Conservation (phyloP, 2,113 vertebrate genomes). For the Raja brachyura region DNA sequence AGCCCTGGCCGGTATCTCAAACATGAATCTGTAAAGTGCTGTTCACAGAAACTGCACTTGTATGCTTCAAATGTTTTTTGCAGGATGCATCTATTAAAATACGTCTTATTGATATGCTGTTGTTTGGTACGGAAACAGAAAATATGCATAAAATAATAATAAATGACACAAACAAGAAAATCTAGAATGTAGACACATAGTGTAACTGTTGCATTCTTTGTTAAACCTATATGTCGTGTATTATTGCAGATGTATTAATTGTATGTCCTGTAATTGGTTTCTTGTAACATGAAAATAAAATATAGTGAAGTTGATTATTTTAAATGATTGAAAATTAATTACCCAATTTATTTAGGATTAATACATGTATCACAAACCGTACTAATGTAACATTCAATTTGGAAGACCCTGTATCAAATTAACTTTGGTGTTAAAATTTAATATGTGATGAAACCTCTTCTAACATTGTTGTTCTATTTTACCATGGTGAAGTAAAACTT, state of each 20-base stretch:
- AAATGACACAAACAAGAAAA: slow-evolving; percentile 52
- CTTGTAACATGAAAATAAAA: slow-evolving; percentile 81
- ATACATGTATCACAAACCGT: neutral
- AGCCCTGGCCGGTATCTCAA: slow-evolving; percentile 41
- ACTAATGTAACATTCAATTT: neutral
- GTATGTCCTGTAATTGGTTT: slow-evolving; percentile 82
- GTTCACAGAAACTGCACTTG: slow-evolving; percentile 59
- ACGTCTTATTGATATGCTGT: slow-evolving; percentile 54
- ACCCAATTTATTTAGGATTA: neutral
- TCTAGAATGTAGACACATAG: slow-evolving; percentile 69
- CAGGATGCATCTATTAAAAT: slow-evolving; percentile 67
- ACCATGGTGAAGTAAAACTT: neutral
- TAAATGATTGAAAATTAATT: slow-evolving; percentile 27
- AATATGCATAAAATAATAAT: slow-evolving; percentile 57
- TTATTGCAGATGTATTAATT: slow-evolving; percentile 83
- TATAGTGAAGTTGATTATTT: slow-evolving; percentile 16
- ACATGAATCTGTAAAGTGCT: slow-evolving; percentile 57
- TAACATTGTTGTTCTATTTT: neutral
- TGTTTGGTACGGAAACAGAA: slow-evolving; percentile 60
- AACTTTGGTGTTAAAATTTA: neutral
- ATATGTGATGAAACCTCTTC: neutral
- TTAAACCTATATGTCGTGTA: slow-evolving; percentile 85
- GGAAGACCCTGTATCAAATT: neutral
- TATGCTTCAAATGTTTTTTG: slow-evolving; percentile 58
- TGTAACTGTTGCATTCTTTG: slow-evolving; percentile 79